phyloP scores from a whole-genome alignment of 2,888 invertebrate genomes.

The Cephonodes hylas region DNA sequence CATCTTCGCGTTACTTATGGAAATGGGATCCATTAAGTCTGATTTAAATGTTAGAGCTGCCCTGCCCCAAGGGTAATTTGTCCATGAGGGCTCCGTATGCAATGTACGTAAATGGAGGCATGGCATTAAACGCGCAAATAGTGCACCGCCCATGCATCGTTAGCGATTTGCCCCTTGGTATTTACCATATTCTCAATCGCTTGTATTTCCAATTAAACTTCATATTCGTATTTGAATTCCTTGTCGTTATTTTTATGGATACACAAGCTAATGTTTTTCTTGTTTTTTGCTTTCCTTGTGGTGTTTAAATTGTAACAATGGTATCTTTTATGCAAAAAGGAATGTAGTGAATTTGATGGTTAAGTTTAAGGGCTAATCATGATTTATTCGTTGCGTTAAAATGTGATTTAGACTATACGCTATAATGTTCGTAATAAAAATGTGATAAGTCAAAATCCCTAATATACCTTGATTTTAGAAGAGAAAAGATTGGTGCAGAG shows the following conservation, averaged over 20 bases:
- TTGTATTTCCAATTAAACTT: not conserved
- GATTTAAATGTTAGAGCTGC: constrained; percentile 74
- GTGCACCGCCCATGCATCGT: constrained; percentile 54
- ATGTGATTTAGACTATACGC: too few species aligned
- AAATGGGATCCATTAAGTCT: constrained; percentile 67
- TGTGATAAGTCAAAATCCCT: too few species aligned
- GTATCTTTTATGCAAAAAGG: too few species aligned
- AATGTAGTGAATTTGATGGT: too few species aligned
- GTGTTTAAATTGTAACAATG: too few species aligned
- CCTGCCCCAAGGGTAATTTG: constrained; percentile 59
- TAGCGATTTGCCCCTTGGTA: constrained; percentile 52
- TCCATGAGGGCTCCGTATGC: constrained; percentile 54
- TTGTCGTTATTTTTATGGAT: not conserved
- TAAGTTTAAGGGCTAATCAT: too few species aligned
- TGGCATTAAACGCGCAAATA: constrained; percentile 52
- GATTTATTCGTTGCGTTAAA: too few species aligned
- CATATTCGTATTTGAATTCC: not conserved
- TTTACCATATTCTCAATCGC: constrained; percentile 1
- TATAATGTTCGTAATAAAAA: too few species aligned
- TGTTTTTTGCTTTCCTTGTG: too few species aligned
- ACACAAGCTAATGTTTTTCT: too few species aligned
- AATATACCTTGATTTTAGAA: too few species aligned
- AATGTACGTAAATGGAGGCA: constrained; percentile 37
- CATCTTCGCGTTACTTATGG: constrained; percentile 56
- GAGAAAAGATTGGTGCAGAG: too few species aligned